Evolutionary conservation across 92 coral and sea anemone species (phyloP).

Genomic region (Palythoa grandis): DNA sequence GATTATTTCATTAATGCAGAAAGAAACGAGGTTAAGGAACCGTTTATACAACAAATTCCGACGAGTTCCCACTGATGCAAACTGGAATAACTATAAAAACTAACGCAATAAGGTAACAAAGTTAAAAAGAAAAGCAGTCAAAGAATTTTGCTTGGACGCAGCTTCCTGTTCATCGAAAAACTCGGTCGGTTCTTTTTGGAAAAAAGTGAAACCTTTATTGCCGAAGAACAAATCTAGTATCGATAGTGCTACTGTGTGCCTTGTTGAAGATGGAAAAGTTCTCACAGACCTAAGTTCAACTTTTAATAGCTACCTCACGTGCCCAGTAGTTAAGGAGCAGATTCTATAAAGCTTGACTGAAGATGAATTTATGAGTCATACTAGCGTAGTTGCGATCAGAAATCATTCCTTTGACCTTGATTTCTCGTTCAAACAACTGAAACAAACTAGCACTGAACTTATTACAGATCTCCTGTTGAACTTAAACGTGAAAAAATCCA

Average conservation of each 20-base stretch:
- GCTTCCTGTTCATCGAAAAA: constrained; percentile 43
- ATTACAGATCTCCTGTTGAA: no score
- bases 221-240: constrained; percentile 49
- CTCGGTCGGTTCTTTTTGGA: constrained; percentile 56
- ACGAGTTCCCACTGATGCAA: constrained; percentile 44
- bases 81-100: constrained; percentile 55
- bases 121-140: constrained; percentile 55
- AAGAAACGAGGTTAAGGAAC: constrained; percentile 52
- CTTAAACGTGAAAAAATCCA: constrained; percentile 15
- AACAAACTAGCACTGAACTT: constrained; percentile 24
- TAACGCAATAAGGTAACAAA: constrained; percentile 65
- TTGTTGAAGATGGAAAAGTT: constrained; percentile 55
- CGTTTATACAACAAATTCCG: constrained; percentile 63
- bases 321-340: constrained; percentile 15
- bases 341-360: constrained; percentile 10
- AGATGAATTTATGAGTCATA: constrained; percentile 41
- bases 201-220: constrained; percentile 57
- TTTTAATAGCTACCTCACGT: constrained; percentile 34
- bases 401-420: no score
- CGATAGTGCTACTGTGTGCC: constrained; percentile 43
- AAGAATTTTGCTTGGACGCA: constrained; percentile 52
- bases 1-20: constrained; percentile 51
- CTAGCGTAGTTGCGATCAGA: no score
- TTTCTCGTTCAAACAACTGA: no score
- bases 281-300: constrained; percentile 25